Percentiles rank a stretch among this genome's conserved stretches.
phyloP scores from a whole-genome alignment of 2,797 vertebrate species.

The Danio tinwini region DNA sequence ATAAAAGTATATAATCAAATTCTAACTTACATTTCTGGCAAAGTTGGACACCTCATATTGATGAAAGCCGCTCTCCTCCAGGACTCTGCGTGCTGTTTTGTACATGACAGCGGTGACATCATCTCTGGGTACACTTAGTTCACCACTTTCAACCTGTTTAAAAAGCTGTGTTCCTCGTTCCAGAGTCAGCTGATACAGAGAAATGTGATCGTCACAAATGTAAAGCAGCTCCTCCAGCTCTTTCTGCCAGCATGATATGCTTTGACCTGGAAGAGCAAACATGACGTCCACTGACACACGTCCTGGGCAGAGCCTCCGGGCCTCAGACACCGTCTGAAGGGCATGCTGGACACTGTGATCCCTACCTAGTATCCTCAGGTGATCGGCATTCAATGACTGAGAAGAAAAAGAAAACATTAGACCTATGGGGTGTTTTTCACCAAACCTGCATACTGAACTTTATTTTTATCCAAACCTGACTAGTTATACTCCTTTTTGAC shows the following conservation, averaged over 20 bases:
- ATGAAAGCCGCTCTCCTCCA: constrained; percentile 78
- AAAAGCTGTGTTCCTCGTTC: constrained; percentile 89
- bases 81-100: constrained; percentile 70
- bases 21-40: constrained; percentile 82
- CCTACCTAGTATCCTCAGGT: constrained; percentile 85
- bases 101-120: constrained; percentile 88
- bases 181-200: constrained; percentile 91
- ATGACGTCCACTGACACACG: constrained; percentile 89
- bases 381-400: constrained; percentile 83
- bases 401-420: neutral
- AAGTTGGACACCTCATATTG: constrained; percentile 98
- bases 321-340: constrained; percentile 77
- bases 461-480: no score
- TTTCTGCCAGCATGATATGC: constrained; percentile 75
- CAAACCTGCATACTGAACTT: no score
- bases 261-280: constrained; percentile 88
- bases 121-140: constrained; percentile 69
- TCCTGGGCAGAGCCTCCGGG: constrained; percentile 82
- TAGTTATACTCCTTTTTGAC: no score
- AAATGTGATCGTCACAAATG: constrained; percentile 83
- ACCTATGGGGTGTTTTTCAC: neutral
- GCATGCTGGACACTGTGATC: constrained; percentile 85
- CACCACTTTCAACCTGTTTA: constrained; percentile 75
- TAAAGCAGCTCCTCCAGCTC: constrained; percentile 78
- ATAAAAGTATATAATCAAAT: neutral